Conservation (phyloP, 2,113 vertebrate species). For the Apteryx owenii region DNA sequence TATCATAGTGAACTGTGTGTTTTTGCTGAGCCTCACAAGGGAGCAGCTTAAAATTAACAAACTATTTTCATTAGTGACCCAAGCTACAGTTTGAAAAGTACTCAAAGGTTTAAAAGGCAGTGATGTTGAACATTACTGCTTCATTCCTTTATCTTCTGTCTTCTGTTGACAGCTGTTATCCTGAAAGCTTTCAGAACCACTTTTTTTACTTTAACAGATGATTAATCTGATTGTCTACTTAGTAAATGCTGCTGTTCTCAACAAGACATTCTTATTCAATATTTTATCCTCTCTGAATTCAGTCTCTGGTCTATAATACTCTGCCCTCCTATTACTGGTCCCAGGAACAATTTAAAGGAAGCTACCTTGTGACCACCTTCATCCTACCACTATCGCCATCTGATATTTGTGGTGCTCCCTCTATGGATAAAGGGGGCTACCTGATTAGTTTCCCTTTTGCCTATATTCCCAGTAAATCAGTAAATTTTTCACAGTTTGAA, state of each 20-base stretch:
- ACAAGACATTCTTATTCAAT: neutral
- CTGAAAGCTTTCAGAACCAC: neutral
- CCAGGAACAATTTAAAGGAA: neutral
- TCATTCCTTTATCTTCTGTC: neutral
- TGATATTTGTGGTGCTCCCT: neutral
- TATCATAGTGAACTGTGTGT: neutral
- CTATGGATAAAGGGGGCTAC: neutral
- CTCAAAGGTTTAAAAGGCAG: neutral
- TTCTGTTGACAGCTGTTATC: neutral
- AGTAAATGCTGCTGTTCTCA: neutral
- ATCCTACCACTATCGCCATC: neutral
- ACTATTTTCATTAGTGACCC: slow-evolving; percentile 8
- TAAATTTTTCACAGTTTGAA: neutral
- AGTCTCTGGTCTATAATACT: neutral
- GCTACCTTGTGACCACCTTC: neutral
- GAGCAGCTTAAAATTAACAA: neutral
- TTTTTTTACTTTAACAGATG: neutral
- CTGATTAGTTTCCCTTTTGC: neutral
- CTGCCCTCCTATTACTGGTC: neutral
- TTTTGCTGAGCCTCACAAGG: neutral
- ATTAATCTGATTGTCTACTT: neutral
- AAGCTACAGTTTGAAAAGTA: neutral
- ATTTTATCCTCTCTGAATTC: neutral
- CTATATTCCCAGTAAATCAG: neutral
- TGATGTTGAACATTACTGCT: neutral